Evolutionary conservation across 2,888 invertebrate genomes (phyloP), one percentile per base, ranked within the genome.

Genomic region (Parapristionchus giblindavisi): DNA sequence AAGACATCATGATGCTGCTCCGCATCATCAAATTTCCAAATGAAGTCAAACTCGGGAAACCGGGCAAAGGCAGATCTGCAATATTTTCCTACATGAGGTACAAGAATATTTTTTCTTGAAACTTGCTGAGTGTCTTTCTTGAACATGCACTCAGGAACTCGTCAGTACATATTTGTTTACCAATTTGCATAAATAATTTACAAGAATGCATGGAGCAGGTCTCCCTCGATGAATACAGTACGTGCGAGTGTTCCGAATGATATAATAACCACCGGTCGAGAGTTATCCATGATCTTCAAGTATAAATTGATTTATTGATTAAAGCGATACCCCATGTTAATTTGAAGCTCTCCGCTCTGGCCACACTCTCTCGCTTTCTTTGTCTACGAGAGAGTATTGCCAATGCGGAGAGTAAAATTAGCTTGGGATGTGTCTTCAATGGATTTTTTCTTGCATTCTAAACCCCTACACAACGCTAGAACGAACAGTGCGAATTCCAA

Each of bases 11-110:
- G 1, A 32, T 73, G 61, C 40, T 14, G 17, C 24, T 73, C 48
- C 11, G 61, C 61, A 17, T 73, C 73, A 27, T 73, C 73, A 17
- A 73, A 73, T 51, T 73, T 73, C 73, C 73, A 73, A 4, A 73
- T 40, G 36, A 73, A 73, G 34, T 73, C 73, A 36, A 48, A 21
- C n/a, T 73, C 54, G 11, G 73, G 73, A 29, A 73, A 73, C 6
- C 73, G 73, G 8, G 60, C 43, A 29, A 73, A 73, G 1, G 73
- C 73, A 8, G 36, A 27, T 48, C 73, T 73, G 60, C 1, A 48
- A 54, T 24, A 14, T 3, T 29, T 34, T 58, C 2, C 27, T 4
- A 36, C 38, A n/a, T 2, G 21, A 56, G 27, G 29, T 32, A 56
- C 43, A 17, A 8, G n/a, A n/a, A n/a, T n/a, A 8, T 8, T 43